Base-by-base conservation (phyloP, 1,140 invertebrate species). In the Nymphalis io region DNA sequence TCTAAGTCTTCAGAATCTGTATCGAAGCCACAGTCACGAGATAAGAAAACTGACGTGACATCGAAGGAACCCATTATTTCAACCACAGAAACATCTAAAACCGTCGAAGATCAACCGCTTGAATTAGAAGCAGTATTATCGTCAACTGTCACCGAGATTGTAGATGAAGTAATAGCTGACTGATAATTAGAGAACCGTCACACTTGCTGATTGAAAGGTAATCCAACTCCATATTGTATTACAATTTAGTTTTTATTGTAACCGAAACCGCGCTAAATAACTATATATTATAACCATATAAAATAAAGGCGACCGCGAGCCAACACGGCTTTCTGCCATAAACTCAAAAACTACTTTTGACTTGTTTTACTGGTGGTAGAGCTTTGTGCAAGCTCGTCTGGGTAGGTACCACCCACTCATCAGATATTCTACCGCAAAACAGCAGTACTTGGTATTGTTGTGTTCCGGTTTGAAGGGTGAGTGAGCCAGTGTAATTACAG, bases 81-180 rank as follows among this genome's bases (percentile, higher is more conserved):
- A 39, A 51, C 63, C 40, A 61, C 68, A n/a, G 38, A 60, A 8
- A 38, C 58, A 20, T 13, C 61, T 18, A 16, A 21, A 55, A 70
- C 21, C 18, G 64, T 60, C 13, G 81, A 83, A 42, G 85, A 87
- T 48, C 78, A 70, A 11, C 87, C 85, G 1, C 58, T 87, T 55
- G 81, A 83, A 64, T 60, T 87, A 55, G 85, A 85, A 76, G 82
- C 78, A 27, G 77, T 84, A 16, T 60, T 88, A 60, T 87, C 84
- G 1, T 83, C 85, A 18, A 84, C 83, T 2, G 80, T 88, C 27
- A 73, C 73, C 0, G 73, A 81, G 16, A 68, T 55, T 3, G 38
- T 18, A 46, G 60, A 70, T 20, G 63, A 46, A 60, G 58, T 61
- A 66, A 55, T 27, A 12, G 3, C 60, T 23, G n/a, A 23, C 8